These are phyloP conservation scores for Thryonomys swinderianus DNA, from an alignment of 2,113 vertebrate species.

Conservation along the genomic window DNA sequence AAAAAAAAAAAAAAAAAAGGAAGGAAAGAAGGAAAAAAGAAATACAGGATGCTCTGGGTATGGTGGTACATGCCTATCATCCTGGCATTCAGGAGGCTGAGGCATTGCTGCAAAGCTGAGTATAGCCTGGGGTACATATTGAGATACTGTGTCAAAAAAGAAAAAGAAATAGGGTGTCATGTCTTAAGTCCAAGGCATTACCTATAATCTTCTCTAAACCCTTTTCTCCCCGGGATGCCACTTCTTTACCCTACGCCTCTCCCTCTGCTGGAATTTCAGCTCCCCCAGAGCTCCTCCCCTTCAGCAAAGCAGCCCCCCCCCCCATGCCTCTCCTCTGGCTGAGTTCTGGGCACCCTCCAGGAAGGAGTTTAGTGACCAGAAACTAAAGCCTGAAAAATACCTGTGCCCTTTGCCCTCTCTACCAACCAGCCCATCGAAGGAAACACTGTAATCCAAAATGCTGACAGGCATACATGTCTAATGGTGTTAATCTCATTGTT, in stretches of 20 bases:
- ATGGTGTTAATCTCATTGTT: slow-evolving; percentile 65
- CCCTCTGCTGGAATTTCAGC: slow-evolving; percentile 40
- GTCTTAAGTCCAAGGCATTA: background rate
- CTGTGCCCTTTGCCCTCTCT: slow-evolving; percentile 49
- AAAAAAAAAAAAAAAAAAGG: background rate
- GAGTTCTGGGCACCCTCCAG: slow-evolving; percentile 21
- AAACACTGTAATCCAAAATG: slow-evolving; percentile 56
- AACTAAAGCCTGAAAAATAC: slow-evolving; percentile 68
- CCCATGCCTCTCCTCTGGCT: background rate
- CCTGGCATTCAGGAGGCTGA: background rate
- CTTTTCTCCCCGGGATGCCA: background rate
- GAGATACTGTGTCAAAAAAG: background rate
- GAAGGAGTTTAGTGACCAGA: slow-evolving; percentile 55
- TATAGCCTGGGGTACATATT: background rate
- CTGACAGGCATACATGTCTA: slow-evolving; percentile 56
- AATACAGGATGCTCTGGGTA: too few relatives aligned
- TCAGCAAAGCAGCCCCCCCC: background rate
- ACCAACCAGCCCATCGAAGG: slow-evolving; percentile 49
- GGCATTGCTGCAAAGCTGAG: background rate
- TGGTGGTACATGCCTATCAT: background rate
- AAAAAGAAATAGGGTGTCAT: background rate
- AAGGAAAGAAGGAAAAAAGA: too few relatives aligned
- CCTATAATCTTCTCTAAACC: background rate
- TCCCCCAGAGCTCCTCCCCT: background rate
- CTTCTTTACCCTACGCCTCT: background rate